Percentiles rank a stretch among this genome's conserved stretches.
Conservation (phyloP, 2,113 vertebrate species). For the Oncorhynchus gorbuscha region DNA sequence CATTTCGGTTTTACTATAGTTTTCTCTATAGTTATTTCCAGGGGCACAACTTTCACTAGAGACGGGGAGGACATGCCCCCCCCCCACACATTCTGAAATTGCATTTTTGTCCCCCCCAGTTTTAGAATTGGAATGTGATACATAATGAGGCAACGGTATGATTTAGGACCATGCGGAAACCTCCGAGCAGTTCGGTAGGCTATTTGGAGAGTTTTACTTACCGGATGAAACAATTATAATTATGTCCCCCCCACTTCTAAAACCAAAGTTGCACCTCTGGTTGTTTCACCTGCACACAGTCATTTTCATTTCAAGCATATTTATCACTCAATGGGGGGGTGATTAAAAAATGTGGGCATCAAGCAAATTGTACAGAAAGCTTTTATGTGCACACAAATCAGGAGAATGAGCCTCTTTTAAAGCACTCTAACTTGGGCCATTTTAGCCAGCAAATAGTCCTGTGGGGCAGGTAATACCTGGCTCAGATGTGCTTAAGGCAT, state of each 20-base stretch:
- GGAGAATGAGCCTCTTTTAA: neutral
- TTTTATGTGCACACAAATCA: constrained; percentile 18
- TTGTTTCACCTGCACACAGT: constrained; percentile 46
- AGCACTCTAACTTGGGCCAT: neutral
- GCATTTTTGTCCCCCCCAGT: too few species aligned
- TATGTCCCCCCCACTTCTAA: too few species aligned
- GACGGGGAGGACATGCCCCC: too few species aligned
- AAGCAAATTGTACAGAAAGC: constrained; percentile 55
- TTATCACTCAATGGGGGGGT: constrained; percentile 31
- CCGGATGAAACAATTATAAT: too few species aligned
- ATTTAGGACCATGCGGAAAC: too few species aligned
- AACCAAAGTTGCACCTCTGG: too few species aligned
- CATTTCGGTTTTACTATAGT: neutral
- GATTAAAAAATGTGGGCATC: constrained; percentile 34
- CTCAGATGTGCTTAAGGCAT: constrained; percentile 53
- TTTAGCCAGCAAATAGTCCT: neutral
- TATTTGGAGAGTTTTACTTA: too few species aligned
- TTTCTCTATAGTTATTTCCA: neutral
- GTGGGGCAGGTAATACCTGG: constrained; percentile 38
- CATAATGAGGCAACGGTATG: too few species aligned
- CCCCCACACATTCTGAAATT: too few species aligned
- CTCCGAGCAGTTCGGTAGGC: too few species aligned
- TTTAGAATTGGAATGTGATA: too few species aligned
- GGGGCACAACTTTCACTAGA: too few species aligned
- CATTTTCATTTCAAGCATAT: constrained; percentile 43